phyloP scores from a whole-genome alignment of 2,888 invertebrate genomes.

The Seira sanloemensis region DNA sequence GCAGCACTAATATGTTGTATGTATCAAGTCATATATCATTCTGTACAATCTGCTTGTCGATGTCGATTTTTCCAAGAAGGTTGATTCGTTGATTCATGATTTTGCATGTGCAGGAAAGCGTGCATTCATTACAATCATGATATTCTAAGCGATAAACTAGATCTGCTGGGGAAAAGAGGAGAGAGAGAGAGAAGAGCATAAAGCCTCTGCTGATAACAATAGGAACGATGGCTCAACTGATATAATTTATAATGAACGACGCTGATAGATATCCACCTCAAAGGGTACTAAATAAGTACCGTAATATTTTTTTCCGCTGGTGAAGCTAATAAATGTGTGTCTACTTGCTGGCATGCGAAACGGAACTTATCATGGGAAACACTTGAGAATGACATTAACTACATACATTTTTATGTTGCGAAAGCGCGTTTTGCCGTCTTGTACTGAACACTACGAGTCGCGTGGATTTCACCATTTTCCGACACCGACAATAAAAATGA shows the following conservation, averaged over 20 bases:
- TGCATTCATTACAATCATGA: slow-evolving; percentile 43
- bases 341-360: slow-evolving; percentile 30
- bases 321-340: slow-evolving; percentile 26
- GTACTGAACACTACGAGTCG: no score
- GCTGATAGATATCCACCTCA: neutral
- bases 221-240: slow-evolving; percentile 11
- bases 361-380: slow-evolving; percentile 63
- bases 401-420: neutral
- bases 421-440: no score
- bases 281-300: neutral
- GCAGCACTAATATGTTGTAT: neutral
- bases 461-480: slow-evolving; percentile 51
- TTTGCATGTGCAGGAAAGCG: slow-evolving; percentile 50
- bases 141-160: slow-evolving; percentile 28
- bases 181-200: neutral
- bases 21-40: neutral
- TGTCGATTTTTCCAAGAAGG: slow-evolving; percentile 58
- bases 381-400: slow-evolving; percentile 21
- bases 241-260: slow-evolving; percentile 31
- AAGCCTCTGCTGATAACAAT: slow-evolving; percentile 37
- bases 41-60: slow-evolving; percentile 1
- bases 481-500: slow-evolving; percentile 12
- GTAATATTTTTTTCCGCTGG: slow-evolving; percentile 22
- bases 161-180: neutral
- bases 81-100: neutral